phyloP scores from a whole-genome alignment of 2,888 invertebrate species.

The Hybos culiciformis region DNA sequence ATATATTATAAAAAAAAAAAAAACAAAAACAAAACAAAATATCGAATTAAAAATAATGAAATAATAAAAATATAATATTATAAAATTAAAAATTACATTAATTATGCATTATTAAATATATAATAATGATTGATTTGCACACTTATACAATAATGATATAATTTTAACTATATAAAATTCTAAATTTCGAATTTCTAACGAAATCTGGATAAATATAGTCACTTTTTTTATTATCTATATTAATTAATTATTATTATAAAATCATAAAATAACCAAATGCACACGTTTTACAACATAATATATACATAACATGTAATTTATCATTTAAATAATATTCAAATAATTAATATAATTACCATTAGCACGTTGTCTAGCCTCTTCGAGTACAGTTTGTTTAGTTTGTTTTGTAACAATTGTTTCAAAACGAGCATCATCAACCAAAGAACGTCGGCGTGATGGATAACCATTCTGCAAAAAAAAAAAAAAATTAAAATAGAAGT shows the following conservation, averaged over 20 bases:
- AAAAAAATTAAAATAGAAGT: conserved; percentile 10
- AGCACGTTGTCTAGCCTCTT: conserved; percentile 76
- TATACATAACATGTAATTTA: no score
- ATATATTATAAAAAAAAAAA: conserved; percentile 13
- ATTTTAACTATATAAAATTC: no score
- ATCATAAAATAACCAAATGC: background rate
- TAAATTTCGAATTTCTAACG: no score
- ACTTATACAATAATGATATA: no score
- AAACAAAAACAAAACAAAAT: conserved; percentile 12
- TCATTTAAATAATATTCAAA: background rate
- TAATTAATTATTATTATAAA: background rate
- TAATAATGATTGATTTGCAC: no score
- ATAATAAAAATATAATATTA: background rate
- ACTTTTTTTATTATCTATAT: no score
- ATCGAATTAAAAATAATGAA: conserved; percentile 10
- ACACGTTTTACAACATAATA: no score
- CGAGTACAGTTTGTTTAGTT: conserved; percentile 82
- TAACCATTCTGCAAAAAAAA: conserved; percentile 76
- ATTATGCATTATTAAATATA: no score
- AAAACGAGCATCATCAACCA: conserved; percentile 95
- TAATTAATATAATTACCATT: conserved; percentile 66
- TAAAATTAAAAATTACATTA: background rate
- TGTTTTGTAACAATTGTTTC: conserved; percentile 92
- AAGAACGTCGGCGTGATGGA: conserved; percentile 84
- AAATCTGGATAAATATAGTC: no score